These are phyloP conservation scores for Halocynthia aurantium DNA, from an alignment of 23 tunicate genomes.

Conservation along the genomic window DNA sequence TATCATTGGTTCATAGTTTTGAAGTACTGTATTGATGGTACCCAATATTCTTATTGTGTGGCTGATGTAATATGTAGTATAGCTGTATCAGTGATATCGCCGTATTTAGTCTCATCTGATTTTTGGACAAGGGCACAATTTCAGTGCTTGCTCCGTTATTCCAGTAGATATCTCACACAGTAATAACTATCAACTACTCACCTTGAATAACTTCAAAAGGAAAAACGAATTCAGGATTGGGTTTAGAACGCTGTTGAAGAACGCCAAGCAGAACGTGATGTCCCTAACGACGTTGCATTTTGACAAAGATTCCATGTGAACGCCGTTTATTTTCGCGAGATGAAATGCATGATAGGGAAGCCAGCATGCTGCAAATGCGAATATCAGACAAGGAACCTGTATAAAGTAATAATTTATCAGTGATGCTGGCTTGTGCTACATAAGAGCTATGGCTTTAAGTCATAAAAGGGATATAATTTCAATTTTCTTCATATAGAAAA, in stretches of 20 bases:
- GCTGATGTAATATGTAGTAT: too few relatives aligned
- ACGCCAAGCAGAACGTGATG: constrained; percentile 70
- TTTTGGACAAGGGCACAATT: too few relatives aligned
- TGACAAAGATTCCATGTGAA: constrained; percentile 1
- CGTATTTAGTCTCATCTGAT: too few relatives aligned
- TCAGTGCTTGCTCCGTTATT: too few relatives aligned
- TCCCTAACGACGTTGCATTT: constrained; percentile 44
- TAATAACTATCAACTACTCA: constrained; percentile 1
- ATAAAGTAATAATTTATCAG: not conserved
- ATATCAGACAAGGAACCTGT: constrained; percentile 74
- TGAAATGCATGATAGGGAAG: constrained; percentile 78
- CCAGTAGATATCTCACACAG: not conserved
- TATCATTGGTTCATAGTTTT: too few relatives aligned
- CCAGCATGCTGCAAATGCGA: constrained; percentile 74
- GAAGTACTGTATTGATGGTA: too few relatives aligned
- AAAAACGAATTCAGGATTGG: constrained; percentile 83
- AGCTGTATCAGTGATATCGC: too few relatives aligned
- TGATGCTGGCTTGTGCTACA: not conserved
- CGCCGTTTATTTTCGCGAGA: constrained; percentile 53
- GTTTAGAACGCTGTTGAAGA: constrained; percentile 78
- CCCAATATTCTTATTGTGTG: too few relatives aligned
- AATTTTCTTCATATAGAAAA: too few relatives aligned
- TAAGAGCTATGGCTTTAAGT: not conserved
- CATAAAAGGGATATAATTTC: too few relatives aligned
- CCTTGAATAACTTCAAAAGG: constrained; percentile 56